Conservation (phyloP, 2,888 invertebrate species). For the Fabriciana adippe region DNA sequence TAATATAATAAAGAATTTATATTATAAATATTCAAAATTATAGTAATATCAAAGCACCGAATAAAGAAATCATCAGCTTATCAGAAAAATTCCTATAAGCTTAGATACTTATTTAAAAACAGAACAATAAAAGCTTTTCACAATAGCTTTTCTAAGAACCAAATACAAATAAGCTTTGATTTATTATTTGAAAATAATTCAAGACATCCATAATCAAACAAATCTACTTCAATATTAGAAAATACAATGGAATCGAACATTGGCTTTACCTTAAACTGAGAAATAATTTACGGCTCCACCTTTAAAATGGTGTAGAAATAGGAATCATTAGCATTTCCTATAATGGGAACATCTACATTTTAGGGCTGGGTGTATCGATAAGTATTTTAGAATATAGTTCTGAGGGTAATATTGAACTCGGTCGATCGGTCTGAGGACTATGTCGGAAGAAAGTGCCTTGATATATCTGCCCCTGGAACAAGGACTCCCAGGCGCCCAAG, state of each 20-base stretch:
- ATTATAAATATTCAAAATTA: too few relatives aligned
- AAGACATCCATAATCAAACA: slow-evolving; percentile 15
- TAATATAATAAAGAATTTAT: too few relatives aligned
- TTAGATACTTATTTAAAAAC: not conserved
- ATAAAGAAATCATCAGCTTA: too few relatives aligned
- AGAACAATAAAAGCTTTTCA: slow-evolving; percentile 4
- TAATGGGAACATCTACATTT: slow-evolving; percentile 53
- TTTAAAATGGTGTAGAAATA: slow-evolving; percentile 62
- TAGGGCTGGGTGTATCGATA: slow-evolving; percentile 19
- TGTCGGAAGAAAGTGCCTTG: too few relatives aligned
- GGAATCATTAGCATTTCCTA: slow-evolving; percentile 78
- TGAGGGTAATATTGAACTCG: not conserved
- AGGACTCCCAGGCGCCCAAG: too few relatives aligned
- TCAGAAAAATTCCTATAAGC: not conserved
- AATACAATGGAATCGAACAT: slow-evolving; percentile 24
- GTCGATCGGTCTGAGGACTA: too few relatives aligned
- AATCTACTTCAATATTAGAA: slow-evolving; percentile 19
- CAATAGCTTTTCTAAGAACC: not conserved
- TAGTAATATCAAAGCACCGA: too few relatives aligned
- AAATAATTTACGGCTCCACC: slow-evolving; percentile 63
- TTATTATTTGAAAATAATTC: slow-evolving; percentile 18
- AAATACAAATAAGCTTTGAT: slow-evolving; percentile 15
- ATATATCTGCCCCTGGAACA: too few relatives aligned
- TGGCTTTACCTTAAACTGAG: slow-evolving; percentile 39
- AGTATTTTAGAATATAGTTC: not conserved